phyloP scores from a whole-genome alignment of 2,113 vertebrate species.

The Mesitornis unicolor region DNA sequence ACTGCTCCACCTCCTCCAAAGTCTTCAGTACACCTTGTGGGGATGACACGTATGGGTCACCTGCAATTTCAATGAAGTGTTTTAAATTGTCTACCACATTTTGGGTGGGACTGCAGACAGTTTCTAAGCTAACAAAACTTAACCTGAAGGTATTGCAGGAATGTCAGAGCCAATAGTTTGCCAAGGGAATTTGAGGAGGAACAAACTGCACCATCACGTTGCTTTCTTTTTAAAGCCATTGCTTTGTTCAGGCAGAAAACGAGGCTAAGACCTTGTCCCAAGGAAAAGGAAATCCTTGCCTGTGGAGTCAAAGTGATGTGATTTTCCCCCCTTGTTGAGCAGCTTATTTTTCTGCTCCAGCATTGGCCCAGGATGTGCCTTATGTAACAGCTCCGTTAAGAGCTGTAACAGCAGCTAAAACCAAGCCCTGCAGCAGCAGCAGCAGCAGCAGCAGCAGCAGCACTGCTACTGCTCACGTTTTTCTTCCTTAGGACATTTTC shows the following conservation, averaged over 20 bases:
- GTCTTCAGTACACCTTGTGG: not conserved
- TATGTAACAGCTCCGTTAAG: not conserved
- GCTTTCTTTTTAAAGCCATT: not conserved
- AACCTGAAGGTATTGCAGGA: not conserved
- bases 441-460: not conserved
- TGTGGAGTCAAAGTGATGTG: not conserved
- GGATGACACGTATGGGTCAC: accelerated
- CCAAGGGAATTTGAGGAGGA: not conserved
- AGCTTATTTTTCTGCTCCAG: not conserved
- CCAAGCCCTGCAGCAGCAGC: not conserved
- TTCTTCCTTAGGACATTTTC: not conserved
- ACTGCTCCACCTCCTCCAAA: not conserved
- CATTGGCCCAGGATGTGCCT: not conserved
- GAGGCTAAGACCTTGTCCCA: not conserved
- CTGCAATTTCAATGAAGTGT: not conserved
- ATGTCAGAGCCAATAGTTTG: not conserved
- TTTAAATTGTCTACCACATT: not conserved
- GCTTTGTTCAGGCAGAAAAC: not conserved
- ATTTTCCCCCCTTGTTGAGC: not conserved
- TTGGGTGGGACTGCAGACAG: not conserved
- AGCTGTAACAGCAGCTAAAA: not conserved
- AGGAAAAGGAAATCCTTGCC: not conserved
- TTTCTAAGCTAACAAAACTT: not conserved
- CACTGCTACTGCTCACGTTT: not conserved
- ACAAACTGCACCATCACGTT: not conserved